Conservation (phyloP, 2,113 vertebrate genomes). For the Heloderma charlesbogerti region DNA sequence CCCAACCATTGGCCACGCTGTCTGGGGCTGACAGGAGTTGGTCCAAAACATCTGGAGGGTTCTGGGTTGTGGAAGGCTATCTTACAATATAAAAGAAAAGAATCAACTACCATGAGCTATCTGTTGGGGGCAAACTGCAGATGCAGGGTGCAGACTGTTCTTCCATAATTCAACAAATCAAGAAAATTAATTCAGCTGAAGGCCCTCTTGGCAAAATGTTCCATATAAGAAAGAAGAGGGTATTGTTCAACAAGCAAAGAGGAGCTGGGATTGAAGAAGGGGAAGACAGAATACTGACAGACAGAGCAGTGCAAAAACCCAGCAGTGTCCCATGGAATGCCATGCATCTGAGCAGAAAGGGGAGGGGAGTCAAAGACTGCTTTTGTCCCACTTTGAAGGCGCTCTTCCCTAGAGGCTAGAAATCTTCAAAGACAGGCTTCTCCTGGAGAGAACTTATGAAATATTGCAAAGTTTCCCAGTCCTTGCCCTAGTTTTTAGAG, state of each 20-base stretch:
- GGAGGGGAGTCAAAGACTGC: neutral
- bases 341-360: neutral
- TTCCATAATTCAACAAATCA: neutral
- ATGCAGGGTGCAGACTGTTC: neutral
- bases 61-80: neutral
- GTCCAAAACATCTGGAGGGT: too few relatives aligned
- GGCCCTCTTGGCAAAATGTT: rapidly evolving
- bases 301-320: neutral
- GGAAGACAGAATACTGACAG: too few relatives aligned
- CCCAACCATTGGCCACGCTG: too few relatives aligned
- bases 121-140: neutral
- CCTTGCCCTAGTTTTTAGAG: constrained; percentile 64
- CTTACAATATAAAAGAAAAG: constrained; percentile 30
- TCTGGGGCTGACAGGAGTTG: too few relatives aligned
- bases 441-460: constrained; percentile 49
- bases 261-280: neutral
- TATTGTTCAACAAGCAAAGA: rapidly evolving
- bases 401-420: constrained; percentile 15
- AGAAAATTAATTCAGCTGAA: constrained; percentile 6
- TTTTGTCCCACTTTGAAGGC: constrained; percentile 59
- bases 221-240: neutral
- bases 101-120: constrained; percentile 4
- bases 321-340: neutral
- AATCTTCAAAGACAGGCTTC: constrained; percentile 11
- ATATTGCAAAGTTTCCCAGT: constrained; percentile 42